Evolutionary conservation across 1,140 invertebrate genomes (phyloP).

Genomic region (Sitophilus oryzae): DNA sequence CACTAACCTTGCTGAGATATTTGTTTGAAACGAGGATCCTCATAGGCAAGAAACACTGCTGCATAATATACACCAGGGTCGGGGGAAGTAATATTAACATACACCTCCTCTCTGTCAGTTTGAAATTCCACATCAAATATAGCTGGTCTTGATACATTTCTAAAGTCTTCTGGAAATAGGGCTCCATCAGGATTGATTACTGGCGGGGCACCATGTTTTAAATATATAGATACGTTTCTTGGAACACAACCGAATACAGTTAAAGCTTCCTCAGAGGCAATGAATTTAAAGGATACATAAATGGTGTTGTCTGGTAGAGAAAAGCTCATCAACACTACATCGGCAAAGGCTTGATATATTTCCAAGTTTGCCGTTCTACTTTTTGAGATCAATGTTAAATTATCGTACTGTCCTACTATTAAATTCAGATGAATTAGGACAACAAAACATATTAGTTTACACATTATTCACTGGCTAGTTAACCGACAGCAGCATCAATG

Average conservation of each 20-base stretch:
- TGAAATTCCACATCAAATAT: slow-evolving; percentile 45
- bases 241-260: slow-evolving; percentile 43
- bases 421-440: not conserved
- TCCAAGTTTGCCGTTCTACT: not conserved
- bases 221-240: slow-evolving; percentile 55
- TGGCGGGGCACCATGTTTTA: slow-evolving; percentile 71
- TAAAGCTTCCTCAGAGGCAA: not conserved
- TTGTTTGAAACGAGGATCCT: slow-evolving; percentile 60
- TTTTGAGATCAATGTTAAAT: not conserved
- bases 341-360: not conserved
- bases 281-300: not conserved
- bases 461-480: too few relatives aligned
- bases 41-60: slow-evolving; percentile 67
- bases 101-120: slow-evolving; percentile 48
- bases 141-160: slow-evolving; percentile 46
- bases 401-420: not conserved
- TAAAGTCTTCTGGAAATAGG: slow-evolving; percentile 58
- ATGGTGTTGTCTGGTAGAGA: not conserved
- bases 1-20: slow-evolving; percentile 68
- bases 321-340: not conserved
- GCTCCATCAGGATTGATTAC: slow-evolving; percentile 70
- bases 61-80: slow-evolving; percentile 73
- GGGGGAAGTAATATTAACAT: slow-evolving; percentile 56
- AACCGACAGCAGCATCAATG: too few relatives aligned
- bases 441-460: not conserved